phyloP scores from a whole-genome alignment of 2,797 vertebrate species.

The Hafferia zeledoni region DNA sequence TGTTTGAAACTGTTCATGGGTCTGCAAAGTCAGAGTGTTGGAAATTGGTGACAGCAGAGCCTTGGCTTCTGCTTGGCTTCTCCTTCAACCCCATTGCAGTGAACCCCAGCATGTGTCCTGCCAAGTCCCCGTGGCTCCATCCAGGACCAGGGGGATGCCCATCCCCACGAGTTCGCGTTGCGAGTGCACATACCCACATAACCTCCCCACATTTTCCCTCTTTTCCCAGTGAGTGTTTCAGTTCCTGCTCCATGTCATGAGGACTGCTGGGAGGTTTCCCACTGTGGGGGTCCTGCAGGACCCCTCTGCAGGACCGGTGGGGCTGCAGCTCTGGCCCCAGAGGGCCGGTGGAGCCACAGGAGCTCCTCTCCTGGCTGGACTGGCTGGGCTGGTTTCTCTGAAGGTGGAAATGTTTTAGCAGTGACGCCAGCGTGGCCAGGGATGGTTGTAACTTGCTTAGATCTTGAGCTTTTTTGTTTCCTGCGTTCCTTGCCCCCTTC shows the following conservation, averaged over 20 bases:
- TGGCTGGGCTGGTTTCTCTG: slow-evolving; percentile 57
- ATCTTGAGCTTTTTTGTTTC: slow-evolving; percentile 28
- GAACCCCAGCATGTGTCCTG: fast-evolving
- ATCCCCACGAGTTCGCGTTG: fast-evolving
- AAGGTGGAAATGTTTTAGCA: slow-evolving; percentile 42
- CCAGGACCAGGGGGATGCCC: background rate
- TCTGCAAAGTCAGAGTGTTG: background rate
- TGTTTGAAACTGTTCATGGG: background rate
- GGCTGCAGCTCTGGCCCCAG: background rate
- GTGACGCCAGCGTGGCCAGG: slow-evolving; percentile 40
- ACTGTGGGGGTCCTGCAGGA: background rate
- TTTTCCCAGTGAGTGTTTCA: background rate
- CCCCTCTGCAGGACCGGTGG: background rate
- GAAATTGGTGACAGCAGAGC: background rate
- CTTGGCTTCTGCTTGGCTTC: background rate
- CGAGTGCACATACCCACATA: background rate
- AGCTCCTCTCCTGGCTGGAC: slow-evolving; percentile 32
- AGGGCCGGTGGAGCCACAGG: background rate
- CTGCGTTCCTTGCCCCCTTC: slow-evolving; percentile 11
- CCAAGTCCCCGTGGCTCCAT: background rate
- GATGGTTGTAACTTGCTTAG: slow-evolving; percentile 41
- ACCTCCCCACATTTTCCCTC: background rate
- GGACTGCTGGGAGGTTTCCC: background rate
- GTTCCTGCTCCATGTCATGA: background rate
- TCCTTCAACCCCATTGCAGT: background rate